Base-by-base conservation (phyloP, 2,797 vertebrate genomes). In the Poecile montanus region DNA sequence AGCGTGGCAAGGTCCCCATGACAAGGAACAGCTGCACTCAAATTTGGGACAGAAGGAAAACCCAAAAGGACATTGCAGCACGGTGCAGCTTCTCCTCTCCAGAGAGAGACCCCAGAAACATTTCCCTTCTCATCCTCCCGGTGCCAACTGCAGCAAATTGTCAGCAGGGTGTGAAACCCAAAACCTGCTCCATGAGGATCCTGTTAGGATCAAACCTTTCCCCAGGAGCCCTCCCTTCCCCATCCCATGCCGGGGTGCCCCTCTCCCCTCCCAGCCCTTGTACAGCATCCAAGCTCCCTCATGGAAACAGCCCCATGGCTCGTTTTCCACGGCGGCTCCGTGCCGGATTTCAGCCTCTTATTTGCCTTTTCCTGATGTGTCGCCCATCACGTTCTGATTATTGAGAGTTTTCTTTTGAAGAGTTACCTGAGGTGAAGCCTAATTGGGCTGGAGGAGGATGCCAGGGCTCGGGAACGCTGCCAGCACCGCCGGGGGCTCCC, bases 391-490 rank as follows among this genome's bases (percentile, higher is more conserved):
- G 90, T 97, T 97, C 95, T 32, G 85, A 94, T 93, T 93, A 97
- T 96, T 88, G 95, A 45, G 93, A 54, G 65, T 85, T 97, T 95
- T 89, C 96, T 92, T 98, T 96, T 97, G 97, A 96, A 96, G 94
- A 97, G 96, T 97, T 98, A 98, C 97, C 97, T 97, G 96, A 97
- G 97, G 98, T 98, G 95, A 97, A 95, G 95, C 83, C 89, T 67
- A 94, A 96, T 90, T 96, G 97, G 96, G 71, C 79, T 44, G 5
- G 47, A 50, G 93, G 95, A 94, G 81, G 20, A 93, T 80, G 97
- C 96, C 97, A 97, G 93, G 76, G 80, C 91, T 93, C 2, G 14
- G 92, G 96, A 94, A 65, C 0, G 2, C 83, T 94, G 96, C 95
- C 92, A 90, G 81, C 36, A 9, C 94, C 14, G 58, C 51, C 44